Conservation (phyloP, 2,113 vertebrate species). For the Oostethus manadensis region DNA sequence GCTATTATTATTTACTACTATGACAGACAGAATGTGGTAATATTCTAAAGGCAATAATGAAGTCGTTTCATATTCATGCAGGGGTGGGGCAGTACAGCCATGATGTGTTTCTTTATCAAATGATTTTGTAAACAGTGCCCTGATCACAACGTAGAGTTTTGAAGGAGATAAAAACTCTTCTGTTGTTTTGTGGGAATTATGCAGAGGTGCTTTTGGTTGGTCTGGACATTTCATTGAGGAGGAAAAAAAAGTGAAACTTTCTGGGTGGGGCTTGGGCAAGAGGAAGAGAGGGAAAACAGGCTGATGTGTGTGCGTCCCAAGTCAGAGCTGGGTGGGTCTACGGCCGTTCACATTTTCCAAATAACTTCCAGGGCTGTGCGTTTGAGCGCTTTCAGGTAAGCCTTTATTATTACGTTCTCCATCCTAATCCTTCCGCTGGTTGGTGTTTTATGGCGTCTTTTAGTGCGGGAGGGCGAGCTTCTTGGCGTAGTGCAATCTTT, state of each 20-base stretch:
- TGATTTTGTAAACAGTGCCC: not conserved
- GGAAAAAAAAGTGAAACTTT: conserved; percentile 30
- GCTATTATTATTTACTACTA: too few relatives aligned
- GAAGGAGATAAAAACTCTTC: not conserved
- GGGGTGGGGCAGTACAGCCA: too few relatives aligned
- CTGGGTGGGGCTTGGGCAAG: conserved; percentile 60
- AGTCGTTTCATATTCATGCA: too few relatives aligned
- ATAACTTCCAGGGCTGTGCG: conserved; percentile 43
- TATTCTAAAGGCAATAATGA: too few relatives aligned
- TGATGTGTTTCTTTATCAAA: not conserved
- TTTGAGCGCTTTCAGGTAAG: conserved; percentile 56
- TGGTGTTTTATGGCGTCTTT: not conserved
- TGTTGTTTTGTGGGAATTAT: not conserved
- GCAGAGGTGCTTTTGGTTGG: not conserved
- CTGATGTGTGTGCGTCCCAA: conserved; percentile 51
- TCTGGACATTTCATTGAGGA: conserved; percentile 23
- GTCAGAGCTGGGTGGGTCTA: conserved; percentile 65
- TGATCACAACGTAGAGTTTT: not conserved
- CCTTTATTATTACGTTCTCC: conserved; percentile 19
- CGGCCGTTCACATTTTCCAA: conserved; percentile 56
- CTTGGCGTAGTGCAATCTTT: conserved; percentile 2
- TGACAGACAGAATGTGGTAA: too few relatives aligned
- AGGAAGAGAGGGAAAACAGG: conserved; percentile 58
- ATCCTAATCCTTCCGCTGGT: not conserved
- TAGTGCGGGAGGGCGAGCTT: not conserved